Conservation (phyloP, 1,140 invertebrate genomes). For the Calliphora vicina region DNA sequence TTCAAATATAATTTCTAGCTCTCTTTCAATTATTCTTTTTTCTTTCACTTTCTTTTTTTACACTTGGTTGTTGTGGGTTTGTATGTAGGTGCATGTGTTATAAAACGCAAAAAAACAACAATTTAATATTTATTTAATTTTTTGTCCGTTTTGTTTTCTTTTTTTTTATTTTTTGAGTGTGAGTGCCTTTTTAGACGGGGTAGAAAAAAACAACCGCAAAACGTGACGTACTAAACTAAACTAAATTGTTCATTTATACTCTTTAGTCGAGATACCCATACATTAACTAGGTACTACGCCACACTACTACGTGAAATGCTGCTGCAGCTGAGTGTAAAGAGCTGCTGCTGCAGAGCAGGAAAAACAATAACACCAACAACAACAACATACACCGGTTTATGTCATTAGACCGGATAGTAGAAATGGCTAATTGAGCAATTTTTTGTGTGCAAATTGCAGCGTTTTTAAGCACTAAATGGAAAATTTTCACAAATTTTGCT, state of each 20-base stretch:
- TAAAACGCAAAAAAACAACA: too few species aligned
- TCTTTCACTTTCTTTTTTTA: too few species aligned
- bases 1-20: background rate
- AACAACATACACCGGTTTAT: conserved; percentile 17
- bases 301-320: too few species aligned
- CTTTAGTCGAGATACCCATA: background rate
- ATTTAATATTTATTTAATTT: background rate
- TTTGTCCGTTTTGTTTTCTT: background rate
- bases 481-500: too few species aligned
- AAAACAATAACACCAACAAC: conserved; percentile 8
- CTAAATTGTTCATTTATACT: conserved; percentile 32
- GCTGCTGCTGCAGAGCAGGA: background rate
- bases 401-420: conserved; percentile 24
- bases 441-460: background rate
- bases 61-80: too few species aligned
- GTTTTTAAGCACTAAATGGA: background rate
- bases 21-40: too few species aligned
- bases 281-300: too few species aligned
- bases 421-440: background rate
- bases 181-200: background rate
- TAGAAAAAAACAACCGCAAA: conserved; percentile 36
- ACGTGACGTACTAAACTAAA: conserved; percentile 42
- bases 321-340: background rate
- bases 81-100: too few species aligned
- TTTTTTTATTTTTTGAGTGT: conserved; percentile 30